These are phyloP conservation scores for Alfaro cultratus DNA, from an alignment of 2,797 vertebrate species.

Conservation along the genomic window DNA sequence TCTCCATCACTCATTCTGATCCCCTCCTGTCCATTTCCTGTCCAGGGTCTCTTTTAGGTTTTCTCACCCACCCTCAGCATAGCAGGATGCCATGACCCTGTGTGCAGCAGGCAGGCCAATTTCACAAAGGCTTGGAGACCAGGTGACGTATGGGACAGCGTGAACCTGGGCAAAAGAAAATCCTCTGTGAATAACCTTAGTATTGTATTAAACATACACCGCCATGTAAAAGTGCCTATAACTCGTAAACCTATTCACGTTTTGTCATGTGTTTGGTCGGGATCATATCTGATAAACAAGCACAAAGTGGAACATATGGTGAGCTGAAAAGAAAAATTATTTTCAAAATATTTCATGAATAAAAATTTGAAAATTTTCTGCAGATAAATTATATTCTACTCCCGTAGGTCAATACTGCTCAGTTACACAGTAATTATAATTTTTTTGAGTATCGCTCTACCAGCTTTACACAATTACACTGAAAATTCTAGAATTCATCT, in stretches of 20 bases:
- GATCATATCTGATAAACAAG: neutral
- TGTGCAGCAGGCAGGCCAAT: conserved; percentile 54
- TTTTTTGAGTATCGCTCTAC: neutral
- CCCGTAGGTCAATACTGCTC: neutral
- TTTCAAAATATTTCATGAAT: neutral
- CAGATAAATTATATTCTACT: neutral
- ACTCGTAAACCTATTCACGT: neutral
- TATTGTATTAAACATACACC: conserved; percentile 53
- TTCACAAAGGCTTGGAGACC: conserved; percentile 58
- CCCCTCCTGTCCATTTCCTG: conserved; percentile 81
- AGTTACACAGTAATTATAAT: neutral
- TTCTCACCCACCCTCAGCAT: conserved; percentile 60
- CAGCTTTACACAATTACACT: neutral
- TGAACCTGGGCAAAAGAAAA: conserved; percentile 28
- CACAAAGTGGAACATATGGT: neutral
- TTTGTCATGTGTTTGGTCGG: neutral
- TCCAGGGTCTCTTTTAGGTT: conserved; percentile 63
- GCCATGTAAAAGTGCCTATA: neutral
- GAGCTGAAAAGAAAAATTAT: neutral
- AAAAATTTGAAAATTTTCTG: neutral
- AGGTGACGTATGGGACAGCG: conserved; percentile 36
- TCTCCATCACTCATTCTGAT: conserved; percentile 78
- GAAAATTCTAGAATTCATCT: neutral
- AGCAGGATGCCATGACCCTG: conserved; percentile 57
- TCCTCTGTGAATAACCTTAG: conserved; percentile 24